Percentiles rank a stretch among this genome's conserved stretches.
Evolutionary conservation across 2,797 vertebrate species (phyloP).

Genomic region (Thunnus albacares): DNA sequence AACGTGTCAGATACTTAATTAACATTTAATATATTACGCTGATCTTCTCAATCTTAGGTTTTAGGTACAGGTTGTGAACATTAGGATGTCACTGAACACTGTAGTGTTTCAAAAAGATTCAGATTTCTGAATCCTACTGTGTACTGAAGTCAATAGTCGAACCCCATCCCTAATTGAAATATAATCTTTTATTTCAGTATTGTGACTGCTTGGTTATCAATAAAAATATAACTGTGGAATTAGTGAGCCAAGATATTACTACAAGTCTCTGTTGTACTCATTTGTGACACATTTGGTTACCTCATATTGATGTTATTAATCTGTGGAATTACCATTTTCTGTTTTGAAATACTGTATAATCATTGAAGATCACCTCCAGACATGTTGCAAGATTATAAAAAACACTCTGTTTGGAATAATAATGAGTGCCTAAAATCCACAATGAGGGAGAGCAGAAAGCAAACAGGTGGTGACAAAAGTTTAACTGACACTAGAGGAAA

Average conservation of each 20-base stretch:
- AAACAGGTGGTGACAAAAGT: slow-evolving; percentile 26
- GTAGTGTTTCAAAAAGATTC: too few species aligned
- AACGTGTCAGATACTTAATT: too few species aligned
- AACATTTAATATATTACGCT: too few species aligned
- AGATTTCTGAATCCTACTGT: too few species aligned
- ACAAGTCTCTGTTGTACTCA: background rate
- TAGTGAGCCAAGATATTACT: background rate
- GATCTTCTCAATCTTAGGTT: too few species aligned
- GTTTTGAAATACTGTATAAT: slow-evolving; percentile 6
- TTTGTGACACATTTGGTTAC: background rate
- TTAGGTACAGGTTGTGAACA: too few species aligned
- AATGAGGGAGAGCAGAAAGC: background rate
- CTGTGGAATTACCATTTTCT: background rate
- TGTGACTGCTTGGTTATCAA: background rate
- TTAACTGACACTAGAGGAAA: slow-evolving; percentile 35
- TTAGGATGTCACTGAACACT: too few species aligned
- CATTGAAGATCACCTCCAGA: background rate
- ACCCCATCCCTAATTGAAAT: background rate
- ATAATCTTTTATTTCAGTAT: slow-evolving; percentile 17
- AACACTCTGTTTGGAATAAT: too few species aligned
- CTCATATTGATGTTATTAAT: background rate
- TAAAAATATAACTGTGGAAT: background rate
- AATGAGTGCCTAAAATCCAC: too few species aligned
- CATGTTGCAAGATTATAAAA: too few species aligned
- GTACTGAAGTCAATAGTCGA: too few species aligned